These are phyloP conservation scores for Drosophila macrothrix DNA, from an alignment of 2,888 invertebrate genomes.

Conservation along the genomic window DNA sequence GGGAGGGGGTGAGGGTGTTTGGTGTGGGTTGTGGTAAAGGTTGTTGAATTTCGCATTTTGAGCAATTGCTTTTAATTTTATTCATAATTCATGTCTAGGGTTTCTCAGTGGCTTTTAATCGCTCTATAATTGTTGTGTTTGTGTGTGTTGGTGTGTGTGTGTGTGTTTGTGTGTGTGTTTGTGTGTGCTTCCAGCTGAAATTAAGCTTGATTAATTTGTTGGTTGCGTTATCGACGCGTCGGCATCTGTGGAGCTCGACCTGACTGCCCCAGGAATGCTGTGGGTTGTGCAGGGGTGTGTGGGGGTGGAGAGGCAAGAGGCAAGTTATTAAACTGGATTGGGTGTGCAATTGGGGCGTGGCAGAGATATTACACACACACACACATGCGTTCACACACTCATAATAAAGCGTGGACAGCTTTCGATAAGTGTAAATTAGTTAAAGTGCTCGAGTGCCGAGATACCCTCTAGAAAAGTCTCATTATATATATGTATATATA, in stretches of 20 bases:
- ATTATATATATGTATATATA: neutral
- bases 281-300: no score
- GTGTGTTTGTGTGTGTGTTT: slow-evolving; percentile 27
- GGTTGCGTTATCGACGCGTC: slow-evolving; percentile 63
- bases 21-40: slow-evolving; percentile 21
- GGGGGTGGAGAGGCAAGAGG: slow-evolving; percentile 34
- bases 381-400: neutral
- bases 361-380: slow-evolving; percentile 29
- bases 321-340: slow-evolving; percentile 76
- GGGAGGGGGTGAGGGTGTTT: neutral
- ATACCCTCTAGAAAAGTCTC: neutral
- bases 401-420: slow-evolving; percentile 71
- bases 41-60: slow-evolving; percentile 58
- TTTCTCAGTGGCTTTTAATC: slow-evolving; percentile 61
- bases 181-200: slow-evolving; percentile 53
- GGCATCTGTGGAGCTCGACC: slow-evolving; percentile 62
- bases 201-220: slow-evolving; percentile 78
- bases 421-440: slow-evolving; percentile 15
- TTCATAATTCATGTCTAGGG: slow-evolving; percentile 76
- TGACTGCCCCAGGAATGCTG: neutral
- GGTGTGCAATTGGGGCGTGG: slow-evolving; percentile 74
- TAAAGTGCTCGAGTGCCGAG: neutral
- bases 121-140: slow-evolving; percentile 57
- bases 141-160: slow-evolving; percentile 23
- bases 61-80: slow-evolving; percentile 79